Evolutionary conservation across 1,140 invertebrate genomes (phyloP).

Genomic region (Trichoplusia ni): DNA sequence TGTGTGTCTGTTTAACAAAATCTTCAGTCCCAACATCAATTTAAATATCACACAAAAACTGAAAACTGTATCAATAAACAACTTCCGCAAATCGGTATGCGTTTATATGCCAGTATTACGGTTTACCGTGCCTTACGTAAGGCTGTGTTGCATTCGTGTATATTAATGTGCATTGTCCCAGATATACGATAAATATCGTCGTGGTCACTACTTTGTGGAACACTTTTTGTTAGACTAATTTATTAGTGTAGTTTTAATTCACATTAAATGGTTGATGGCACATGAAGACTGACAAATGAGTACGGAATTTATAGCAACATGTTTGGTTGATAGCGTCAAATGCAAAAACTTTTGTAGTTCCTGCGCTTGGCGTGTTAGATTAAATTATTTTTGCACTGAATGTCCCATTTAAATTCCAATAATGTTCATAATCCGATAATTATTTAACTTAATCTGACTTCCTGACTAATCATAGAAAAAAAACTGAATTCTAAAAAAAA

Average conservation of each 20-base stretch:
- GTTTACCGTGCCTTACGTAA: conserved; percentile 27
- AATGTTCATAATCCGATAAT: too few species aligned
- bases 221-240: conserved; percentile 1
- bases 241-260: too few species aligned
- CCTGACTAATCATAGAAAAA: not conserved
- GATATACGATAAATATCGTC: conserved; percentile 24
- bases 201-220: conserved; percentile 23
- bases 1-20: too few species aligned
- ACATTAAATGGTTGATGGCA: too few species aligned
- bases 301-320: not conserved
- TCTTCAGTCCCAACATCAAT: too few species aligned
- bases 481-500: not conserved
- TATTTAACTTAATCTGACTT: not conserved
- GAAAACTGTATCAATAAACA: conserved; percentile 4
- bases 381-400: too few species aligned
- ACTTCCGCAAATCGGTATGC: conserved; percentile 14
- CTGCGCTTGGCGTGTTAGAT: not conserved
- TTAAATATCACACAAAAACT: too few species aligned
- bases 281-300: too few species aligned
- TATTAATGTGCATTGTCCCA: conserved; percentile 25
- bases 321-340: too few species aligned
- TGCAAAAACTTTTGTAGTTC: too few species aligned
- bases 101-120: conserved; percentile 14
- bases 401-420: too few species aligned
- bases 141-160: conserved; percentile 25